A percentile compares a stretch with the other conserved stretches of the same genome.
Conservation (phyloP, 1,140 invertebrate genomes). For the Drosophila ogumai region DNA sequence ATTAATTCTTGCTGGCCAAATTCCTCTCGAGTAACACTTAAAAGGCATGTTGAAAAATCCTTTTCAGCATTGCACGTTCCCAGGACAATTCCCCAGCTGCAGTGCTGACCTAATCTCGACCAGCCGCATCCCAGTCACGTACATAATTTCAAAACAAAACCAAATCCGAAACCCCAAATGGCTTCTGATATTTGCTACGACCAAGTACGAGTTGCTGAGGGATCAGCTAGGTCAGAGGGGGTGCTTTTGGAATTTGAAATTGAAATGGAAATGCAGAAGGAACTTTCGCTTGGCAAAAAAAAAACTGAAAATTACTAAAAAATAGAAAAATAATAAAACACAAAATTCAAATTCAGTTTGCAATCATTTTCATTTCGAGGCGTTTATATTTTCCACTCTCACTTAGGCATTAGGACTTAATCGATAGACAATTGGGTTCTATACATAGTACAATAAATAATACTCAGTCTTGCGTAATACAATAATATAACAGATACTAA, state of each 20-base stretch:
- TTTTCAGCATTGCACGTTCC: slow-evolving; percentile 51
- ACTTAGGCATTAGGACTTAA: slow-evolving; percentile 67
- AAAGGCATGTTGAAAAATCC: slow-evolving; percentile 38
- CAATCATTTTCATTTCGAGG: slow-evolving; percentile 20
- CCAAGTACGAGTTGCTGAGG: slow-evolving; percentile 16
- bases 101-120: slow-evolving; percentile 54
- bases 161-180: slow-evolving; percentile 37
- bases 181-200: slow-evolving; percentile 35
- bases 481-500: slow-evolving; percentile 74
- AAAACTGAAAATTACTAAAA: slow-evolving; percentile 8
- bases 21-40: slow-evolving; percentile 22
- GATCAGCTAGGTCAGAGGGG: slow-evolving; percentile 24
- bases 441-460: slow-evolving; percentile 76
- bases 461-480: slow-evolving; percentile 76
- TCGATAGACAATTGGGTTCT: slow-evolving; percentile 64
- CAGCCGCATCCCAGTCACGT: slow-evolving; percentile 48
- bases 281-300: slow-evolving; percentile 4
- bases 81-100: slow-evolving; percentile 11
- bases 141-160: slow-evolving; percentile 49
- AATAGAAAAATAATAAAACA: slow-evolving; percentile 17
- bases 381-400: slow-evolving; percentile 43
- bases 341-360: slow-evolving; percentile 29
- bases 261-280: slow-evolving; percentile 6
- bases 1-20: slow-evolving; percentile 17
- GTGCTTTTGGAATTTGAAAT: slow-evolving; percentile 4